Evolutionary conservation across 2,888 invertebrate genomes (phyloP).

Genomic region (Morinoia aosen): DNA sequence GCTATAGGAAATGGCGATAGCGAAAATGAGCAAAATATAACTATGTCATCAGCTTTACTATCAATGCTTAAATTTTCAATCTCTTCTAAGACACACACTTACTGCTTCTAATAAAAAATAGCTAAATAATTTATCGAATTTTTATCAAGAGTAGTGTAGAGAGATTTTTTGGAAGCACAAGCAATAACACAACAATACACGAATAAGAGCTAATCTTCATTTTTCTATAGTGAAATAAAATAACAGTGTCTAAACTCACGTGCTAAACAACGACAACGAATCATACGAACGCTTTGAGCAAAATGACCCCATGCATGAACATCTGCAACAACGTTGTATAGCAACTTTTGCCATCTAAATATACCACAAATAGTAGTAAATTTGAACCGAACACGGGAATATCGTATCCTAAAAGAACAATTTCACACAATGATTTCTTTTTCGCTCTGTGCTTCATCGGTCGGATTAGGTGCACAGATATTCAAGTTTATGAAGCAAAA

Average conservation of each 20-base stretch:
- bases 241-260: neutral
- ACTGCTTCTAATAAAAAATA: neutral
- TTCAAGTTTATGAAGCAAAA: neutral
- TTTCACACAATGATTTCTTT: neutral
- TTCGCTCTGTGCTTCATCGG: neutral
- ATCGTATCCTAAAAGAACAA: neutral
- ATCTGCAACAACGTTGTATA: neutral
- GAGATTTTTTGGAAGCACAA: neutral
- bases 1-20: neutral
- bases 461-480: neutral
- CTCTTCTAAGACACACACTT: neutral
- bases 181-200: neutral
- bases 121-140: neutral
- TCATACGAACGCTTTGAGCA: neutral
- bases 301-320: neutral
- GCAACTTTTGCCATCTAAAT: neutral
- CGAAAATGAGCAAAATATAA: neutral
- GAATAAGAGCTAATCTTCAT: neutral
- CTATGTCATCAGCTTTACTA: neutral
- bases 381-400: neutral
- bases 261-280: constrained; percentile 1
- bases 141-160: neutral
- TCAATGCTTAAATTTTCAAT: neutral
- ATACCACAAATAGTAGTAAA: neutral
- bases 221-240: neutral